Evolutionary conservation across 2,113 vertebrate genomes (phyloP).

Genomic region (Epinephelus cyanopodus): DNA sequence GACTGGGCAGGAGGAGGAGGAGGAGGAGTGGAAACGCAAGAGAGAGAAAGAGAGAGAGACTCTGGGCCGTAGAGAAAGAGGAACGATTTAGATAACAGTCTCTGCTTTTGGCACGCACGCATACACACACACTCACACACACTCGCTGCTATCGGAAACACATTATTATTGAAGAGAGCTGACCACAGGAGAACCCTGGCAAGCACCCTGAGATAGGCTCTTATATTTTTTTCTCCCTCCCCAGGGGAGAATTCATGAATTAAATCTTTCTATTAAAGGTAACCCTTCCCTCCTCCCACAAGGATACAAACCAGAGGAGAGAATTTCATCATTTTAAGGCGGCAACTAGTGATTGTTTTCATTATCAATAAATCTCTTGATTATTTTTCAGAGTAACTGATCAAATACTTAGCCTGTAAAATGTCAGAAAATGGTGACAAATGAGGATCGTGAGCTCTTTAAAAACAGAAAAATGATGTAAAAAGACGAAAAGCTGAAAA

Average conservation of each 20-base stretch:
- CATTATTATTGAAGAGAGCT: slow-evolving; percentile 72
- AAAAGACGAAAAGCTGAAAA: neutral
- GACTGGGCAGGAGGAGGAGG: slow-evolving; percentile 61
- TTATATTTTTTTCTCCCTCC: slow-evolving; percentile 57
- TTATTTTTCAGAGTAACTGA: neutral
- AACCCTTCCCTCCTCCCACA: slow-evolving; percentile 55
- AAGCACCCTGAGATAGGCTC: slow-evolving; percentile 58
- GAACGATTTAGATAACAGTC: slow-evolving; percentile 82
- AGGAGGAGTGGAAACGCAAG: slow-evolving; percentile 27
- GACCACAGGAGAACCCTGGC: slow-evolving; percentile 74
- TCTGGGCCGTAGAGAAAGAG: slow-evolving; percentile 53
- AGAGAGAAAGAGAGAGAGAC: slow-evolving; percentile 44
- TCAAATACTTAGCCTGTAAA: neutral
- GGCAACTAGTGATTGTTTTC: slow-evolving; percentile 5
- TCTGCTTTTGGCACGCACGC: slow-evolving; percentile 70
- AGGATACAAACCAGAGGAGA: slow-evolving; percentile 32
- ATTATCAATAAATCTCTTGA: neutral
- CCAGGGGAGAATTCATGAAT: slow-evolving; percentile 70
- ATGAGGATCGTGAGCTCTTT: neutral
- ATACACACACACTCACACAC: slow-evolving; percentile 18
- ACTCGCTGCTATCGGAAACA: slow-evolving; percentile 65
- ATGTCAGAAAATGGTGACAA: neutral
- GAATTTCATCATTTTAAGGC: neutral
- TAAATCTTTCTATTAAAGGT: slow-evolving; percentile 68
- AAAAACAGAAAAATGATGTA: neutral